phyloP scores from a whole-genome alignment of 2,113 vertebrate genomes.

The Gallinago media region DNA sequence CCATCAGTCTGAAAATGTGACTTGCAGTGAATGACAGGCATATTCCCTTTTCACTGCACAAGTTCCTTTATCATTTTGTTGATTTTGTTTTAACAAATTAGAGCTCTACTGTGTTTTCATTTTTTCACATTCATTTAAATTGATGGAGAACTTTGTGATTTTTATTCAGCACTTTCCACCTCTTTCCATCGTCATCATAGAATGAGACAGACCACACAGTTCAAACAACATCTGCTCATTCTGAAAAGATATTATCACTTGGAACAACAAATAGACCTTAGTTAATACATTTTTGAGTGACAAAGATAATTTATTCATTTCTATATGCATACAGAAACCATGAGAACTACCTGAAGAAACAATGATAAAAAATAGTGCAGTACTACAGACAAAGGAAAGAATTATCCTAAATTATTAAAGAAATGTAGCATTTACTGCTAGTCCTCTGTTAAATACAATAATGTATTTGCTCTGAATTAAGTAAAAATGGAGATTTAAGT shows the following conservation, averaged over 20 bases:
- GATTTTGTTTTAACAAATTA: conserved; percentile 18
- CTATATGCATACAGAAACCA: background rate
- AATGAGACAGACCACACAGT: background rate
- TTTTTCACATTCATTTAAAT: conserved; percentile 52
- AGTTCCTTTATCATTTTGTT: background rate
- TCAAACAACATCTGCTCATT: conserved; percentile 42
- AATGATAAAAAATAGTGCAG: background rate
- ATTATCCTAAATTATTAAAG: background rate
- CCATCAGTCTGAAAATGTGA: background rate
- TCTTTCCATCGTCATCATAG: background rate
- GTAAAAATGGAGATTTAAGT: conserved; percentile 30
- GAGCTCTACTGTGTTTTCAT: conserved; percentile 19
- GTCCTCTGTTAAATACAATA: background rate
- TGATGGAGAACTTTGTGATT: conserved; percentile 10
- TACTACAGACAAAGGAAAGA: background rate
- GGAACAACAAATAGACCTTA: conserved; percentile 55
- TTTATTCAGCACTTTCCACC: conserved; percentile 42
- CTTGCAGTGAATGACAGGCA: background rate
- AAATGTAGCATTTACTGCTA: conserved; percentile 14
- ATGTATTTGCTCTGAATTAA: conserved; percentile 17
- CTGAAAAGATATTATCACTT: conserved; percentile 46
- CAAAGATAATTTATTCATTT: background rate
- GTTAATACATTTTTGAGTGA: conserved; percentile 41
- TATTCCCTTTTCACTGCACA: background rate
- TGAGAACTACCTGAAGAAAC: conserved; percentile 17